phyloP scores from a whole-genome alignment of 2,888 invertebrate species.

The Drosophila prolongata region DNA sequence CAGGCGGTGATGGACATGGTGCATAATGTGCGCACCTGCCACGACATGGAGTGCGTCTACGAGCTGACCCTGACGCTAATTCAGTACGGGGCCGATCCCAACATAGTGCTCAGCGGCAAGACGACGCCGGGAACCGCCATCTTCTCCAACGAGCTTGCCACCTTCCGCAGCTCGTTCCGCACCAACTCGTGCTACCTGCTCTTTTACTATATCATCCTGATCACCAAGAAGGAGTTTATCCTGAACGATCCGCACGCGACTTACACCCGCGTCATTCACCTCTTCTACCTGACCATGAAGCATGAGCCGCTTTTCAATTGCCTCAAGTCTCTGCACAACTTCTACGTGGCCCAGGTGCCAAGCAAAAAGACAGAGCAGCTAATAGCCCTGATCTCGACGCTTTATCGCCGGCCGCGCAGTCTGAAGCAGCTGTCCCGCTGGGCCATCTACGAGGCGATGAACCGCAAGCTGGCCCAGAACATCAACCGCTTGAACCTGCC shows the following conservation, averaged over 20 bases:
- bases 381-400: slow-evolving; percentile 87
- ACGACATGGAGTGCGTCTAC: slow-evolving; percentile 89
- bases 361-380: slow-evolving; percentile 87
- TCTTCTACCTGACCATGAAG: slow-evolving; percentile 89
- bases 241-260: slow-evolving; percentile 87
- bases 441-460: slow-evolving; percentile 88
- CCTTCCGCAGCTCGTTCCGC: slow-evolving; percentile 84
- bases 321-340: slow-evolving; percentile 88
- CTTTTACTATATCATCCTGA: slow-evolving; percentile 89
- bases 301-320: slow-evolving; percentile 89
- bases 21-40: slow-evolving; percentile 88
- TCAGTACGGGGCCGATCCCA: slow-evolving; percentile 91
- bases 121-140: slow-evolving; percentile 83
- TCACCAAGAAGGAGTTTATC: slow-evolving; percentile 88
- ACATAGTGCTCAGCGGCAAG: slow-evolving; percentile 86
- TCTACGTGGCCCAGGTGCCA: slow-evolving; percentile 87
- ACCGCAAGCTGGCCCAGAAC: slow-evolving; percentile 87
- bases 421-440: slow-evolving; percentile 90
- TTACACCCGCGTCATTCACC: slow-evolving; percentile 88
- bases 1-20: slow-evolving; percentile 90
- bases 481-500: slow-evolving; percentile 89
- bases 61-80: slow-evolving; percentile 89
- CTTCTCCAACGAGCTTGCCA: slow-evolving; percentile 84
- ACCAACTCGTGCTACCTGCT: slow-evolving; percentile 86
- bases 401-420: slow-evolving; percentile 88